A percentile compares a stretch with the other conserved stretches of the same genome.
Conservation (phyloP, 2,113 vertebrate species). For the Saimiri boliviensis region DNA sequence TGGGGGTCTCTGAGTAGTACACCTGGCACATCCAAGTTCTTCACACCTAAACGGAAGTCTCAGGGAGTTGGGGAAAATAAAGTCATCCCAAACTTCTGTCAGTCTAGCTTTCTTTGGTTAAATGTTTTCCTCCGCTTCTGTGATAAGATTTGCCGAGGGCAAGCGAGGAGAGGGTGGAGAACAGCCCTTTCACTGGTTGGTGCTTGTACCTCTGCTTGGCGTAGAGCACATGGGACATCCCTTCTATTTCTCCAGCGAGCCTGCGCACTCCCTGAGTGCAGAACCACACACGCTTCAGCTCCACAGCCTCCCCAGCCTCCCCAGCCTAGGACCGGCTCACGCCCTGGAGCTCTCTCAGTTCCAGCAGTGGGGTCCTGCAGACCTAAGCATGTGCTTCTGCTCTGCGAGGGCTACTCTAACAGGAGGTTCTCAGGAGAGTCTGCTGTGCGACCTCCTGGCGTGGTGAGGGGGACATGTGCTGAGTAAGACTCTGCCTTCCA, state of each 20-base stretch:
- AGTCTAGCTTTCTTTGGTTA: background rate
- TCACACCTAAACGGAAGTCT: background rate
- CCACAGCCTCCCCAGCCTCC: no score
- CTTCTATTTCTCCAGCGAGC: rapidly evolving
- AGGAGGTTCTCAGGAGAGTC: no score
- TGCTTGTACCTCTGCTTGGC: background rate
- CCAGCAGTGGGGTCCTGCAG: no score
- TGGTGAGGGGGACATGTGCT: no score
- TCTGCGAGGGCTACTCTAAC: no score
- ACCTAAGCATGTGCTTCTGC: no score
- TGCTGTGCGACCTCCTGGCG: no score
- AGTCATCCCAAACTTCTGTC: background rate
- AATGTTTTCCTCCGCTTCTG: background rate
- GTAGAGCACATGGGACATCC: background rate
- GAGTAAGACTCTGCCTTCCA: no score
- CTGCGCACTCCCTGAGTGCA: no score
- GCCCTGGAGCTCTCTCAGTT: no score
- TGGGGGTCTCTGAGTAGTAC: background rate
- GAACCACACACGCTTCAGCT: background rate
- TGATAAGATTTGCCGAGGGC: background rate
- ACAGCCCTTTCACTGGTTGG: background rate
- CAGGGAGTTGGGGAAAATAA: background rate
- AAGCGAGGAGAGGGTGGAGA: no score
- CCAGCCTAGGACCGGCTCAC: rapidly evolving
- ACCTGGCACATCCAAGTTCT: background rate